A percentile compares a stretch with the other conserved stretches of the same genome.
Evolutionary conservation across 2,888 invertebrate species (phyloP).

Genomic region (Troilus luridus): DNA sequence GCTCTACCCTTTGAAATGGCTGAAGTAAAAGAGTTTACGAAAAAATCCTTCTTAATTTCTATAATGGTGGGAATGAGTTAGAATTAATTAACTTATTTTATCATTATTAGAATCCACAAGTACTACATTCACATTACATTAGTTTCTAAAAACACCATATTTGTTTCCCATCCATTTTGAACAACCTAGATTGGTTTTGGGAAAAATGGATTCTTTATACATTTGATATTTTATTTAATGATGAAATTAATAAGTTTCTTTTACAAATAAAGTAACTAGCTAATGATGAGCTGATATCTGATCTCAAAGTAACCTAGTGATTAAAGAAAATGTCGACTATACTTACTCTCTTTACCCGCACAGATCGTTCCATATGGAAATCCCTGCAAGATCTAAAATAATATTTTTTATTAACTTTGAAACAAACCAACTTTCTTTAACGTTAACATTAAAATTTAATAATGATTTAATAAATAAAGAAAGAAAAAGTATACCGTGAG

Average conservation of each 20-base stretch:
- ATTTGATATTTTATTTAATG: not conserved
- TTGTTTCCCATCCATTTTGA: not conserved
- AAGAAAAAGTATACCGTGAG: not conserved
- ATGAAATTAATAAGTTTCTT: not conserved
- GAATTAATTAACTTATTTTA: too few species aligned
- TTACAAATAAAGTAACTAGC: not conserved
- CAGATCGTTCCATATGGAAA: not conserved
- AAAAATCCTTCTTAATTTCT: too few species aligned
- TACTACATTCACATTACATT: not conserved
- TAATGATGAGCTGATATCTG: not conserved
- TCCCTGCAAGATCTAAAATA: not conserved
- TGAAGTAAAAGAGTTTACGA: too few species aligned
- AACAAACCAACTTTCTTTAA: too few species aligned
- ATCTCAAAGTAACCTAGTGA: not conserved
- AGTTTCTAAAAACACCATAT: not conserved
- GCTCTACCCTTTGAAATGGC: too few species aligned
- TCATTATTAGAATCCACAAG: not conserved
- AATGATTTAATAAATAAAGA: not conserved
- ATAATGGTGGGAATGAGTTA: too few species aligned
- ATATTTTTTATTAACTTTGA: not conserved
- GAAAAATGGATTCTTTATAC: not conserved
- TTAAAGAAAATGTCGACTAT: not conserved
- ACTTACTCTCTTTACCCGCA: constrained; percentile 1
- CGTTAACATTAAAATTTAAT: not conserved
- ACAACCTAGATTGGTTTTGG: not conserved